Base-by-base conservation (phyloP, 2,888 invertebrate genomes). In the Acanthosoma haemorrhoidale region DNA sequence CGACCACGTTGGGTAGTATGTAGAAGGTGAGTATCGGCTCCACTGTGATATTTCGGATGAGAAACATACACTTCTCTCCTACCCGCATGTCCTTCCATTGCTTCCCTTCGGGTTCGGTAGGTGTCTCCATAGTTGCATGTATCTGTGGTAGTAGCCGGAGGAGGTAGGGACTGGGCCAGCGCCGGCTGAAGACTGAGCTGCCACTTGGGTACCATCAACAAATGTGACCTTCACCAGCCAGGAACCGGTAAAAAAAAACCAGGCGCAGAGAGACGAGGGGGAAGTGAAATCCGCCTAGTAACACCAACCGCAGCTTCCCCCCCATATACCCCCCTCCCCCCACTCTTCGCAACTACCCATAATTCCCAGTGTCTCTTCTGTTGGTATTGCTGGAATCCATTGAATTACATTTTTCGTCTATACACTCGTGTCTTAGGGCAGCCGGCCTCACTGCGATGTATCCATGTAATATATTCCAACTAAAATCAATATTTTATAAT, bases 1-100 rank as follows among this genome's bases (percentile, higher is more conserved):
- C 80, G 1, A 77, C 39, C 5, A 76, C 75, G 60, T 77, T 77
- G 2, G 88, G 87, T 73, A 88, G 80, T 0, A 87, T 84, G 76
- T 85, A 87, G 69, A 84, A 85, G 2, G 85, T 83, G 60, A 88
- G 77, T 71, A 87, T 84, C 1, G 88, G 88, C 77, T 88, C 88
- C 4, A 88, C 84, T 0, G 88, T 87, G 61, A 87, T 84, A 75
- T 86, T 86, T 11, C 82, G 81, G 73, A 81, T 81, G 34, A 87
- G 77, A 72, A 81, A 78, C 11, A 77, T 77, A 18, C 83, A 74
- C 75, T 83, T 84, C 71, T 85, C 81, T 74, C 75, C 80, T 2
- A 82, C 77, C 3, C 78, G 80, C 77, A 80, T 80, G 36, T 79
- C 78, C 71, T 79, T 77, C 71, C 80, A 74, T 69, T 76, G 9